Base-by-base conservation (phyloP, 2,888 invertebrate genomes). In the Hirudinaria manillensis region DNA sequence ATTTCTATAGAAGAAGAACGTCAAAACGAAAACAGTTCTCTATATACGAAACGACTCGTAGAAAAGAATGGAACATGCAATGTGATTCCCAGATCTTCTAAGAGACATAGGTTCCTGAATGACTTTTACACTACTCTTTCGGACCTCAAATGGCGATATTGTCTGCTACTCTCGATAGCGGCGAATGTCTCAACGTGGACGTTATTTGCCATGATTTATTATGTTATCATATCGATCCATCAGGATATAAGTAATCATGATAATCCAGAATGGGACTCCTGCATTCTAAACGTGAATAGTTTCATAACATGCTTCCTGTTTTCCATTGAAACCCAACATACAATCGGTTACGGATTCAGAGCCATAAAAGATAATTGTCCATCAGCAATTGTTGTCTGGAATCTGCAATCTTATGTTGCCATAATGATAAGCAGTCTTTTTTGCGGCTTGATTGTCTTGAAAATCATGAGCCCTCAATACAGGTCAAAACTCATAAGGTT, bases 91-190 rank as follows among this genome's bases (percentile, higher is more conserved):
- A 34, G 36, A 34, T 68, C 68, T n/a, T 68, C 68, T n/a, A 68
- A 36, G 34, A 32, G 68, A n/a, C n/a, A 29, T 24, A 24, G 68
- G n/a, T 68, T 68, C 36, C 13, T 68, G 36, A 68, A 13, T 29
- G 68, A 68, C 32, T 34, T 68, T 68, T 68, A 34, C 68, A 68
- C 68, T n/a, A 68, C 68, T 4, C 27, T 68, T 1, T 29, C 68
- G n/a, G 68, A 68, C n/a, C 32, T 68, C 21, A 68, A 36, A 68
- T 68, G 68, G 68, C n/a, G 68, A 36, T 34, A 68, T 36, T 68
- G 68, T 24, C 32, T 68, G 16, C 32, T 68, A 10, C 2, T 68
- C 10, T 68, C 32, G 4, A 36, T 68, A n/a, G n/a, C 32, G 13
- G 68, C 68, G 4, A 29, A 68, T 68, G 10, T 68, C 2, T 34